Evolutionary conservation across 2,888 invertebrate species (phyloP), one percentile per base, ranked within the genome.

Genomic region (Lampropteryx suffumata): DNA sequence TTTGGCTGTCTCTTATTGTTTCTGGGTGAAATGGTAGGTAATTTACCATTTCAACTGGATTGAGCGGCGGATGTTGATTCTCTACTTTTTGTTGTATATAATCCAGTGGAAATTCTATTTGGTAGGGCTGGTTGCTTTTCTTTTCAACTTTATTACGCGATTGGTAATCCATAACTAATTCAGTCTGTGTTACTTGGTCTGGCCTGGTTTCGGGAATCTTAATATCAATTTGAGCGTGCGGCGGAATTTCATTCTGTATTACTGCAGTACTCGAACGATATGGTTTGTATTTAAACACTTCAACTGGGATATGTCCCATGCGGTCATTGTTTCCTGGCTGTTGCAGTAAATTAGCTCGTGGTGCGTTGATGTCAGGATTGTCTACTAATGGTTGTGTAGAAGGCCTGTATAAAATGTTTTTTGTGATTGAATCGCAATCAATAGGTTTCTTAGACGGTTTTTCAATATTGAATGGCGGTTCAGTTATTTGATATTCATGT

Each of bases 361-460:
- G 21, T 17, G 6, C 9, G 5, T 29, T 27, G 14, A 17, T 28
- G 8, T 11, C 11, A 2, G 7, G 30, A 13, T 29, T 29, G 8
- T 30, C 24, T 10, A 9, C 3, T n/a, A 12, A 9, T 8, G 24
- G 0, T 24, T 36, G 29, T 24, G 24, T 10, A 30, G n/a, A 26
- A 17, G 46, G 46, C 14, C 14, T 39, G 6, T 39, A 46, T 32
- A 46, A 17, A n/a, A 46, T 27, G 14, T 33, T 32, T 29, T 33
- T 46, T 7, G 11, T 11, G 11, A 46, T 46, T 9, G 46, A 39
- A 33, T 46, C 46, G 33, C 27, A 46, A 17, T 46, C 37, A 12
- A 14, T 21, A 12, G 32, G 27, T 9, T 27, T 32, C 6, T 32
- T 46, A 4, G 11, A 7, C 7, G 3, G 2, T 27, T 24, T 46